Base-by-base conservation (phyloP, 1,140 invertebrate genomes). In the Pseudomyrmex flavicornis region DNA sequence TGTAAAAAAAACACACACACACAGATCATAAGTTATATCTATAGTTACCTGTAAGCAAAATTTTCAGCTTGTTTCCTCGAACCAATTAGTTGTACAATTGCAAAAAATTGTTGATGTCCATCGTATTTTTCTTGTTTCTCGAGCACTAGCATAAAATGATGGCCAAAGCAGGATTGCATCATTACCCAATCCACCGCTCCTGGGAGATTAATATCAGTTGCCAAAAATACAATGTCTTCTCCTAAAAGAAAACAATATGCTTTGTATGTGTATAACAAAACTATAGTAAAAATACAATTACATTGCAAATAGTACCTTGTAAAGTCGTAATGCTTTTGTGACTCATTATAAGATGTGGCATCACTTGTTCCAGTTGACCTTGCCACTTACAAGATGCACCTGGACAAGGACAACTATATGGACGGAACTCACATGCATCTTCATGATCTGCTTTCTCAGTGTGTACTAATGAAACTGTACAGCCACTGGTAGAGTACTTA, bases 141-240 rank as follows among this genome's bases (percentile, higher is more conserved):
- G 44, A 99, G 95, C 17, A 99, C 99, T 77, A 99, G 95, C 99
- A 99, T 99, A 93, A 99, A 99, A 94, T 99, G 98, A 92, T 99
- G 98, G 74, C 98, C 98, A 94, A 99, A 99, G 95, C 99, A 99
- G 10, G 98, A 99, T 93, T 99, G 99, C 99, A 99, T 99, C 99
- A 99, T 99, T 0, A 99, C 99, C 99, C 99, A 99, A 93, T 99
- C 99, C 2, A 99, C 99, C 76, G 99, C 99, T 80, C 99, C 99
- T 66, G 99, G 99, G 85, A 99, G 95, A 95, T 99, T 99, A 70
- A 99, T 99, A 95, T 99, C 99, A 58, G 99, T 99, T 1, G 99
- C 99, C 87, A 99, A 95, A 94, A 99, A 99, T 58, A 99, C 99
- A 91, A 99, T 99, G 93, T 99, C 99, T 95, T 99, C 99, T 13